These are phyloP conservation scores for Dipus sagitta DNA, from an alignment of 2,797 vertebrate species.

Conservation along the genomic window DNA sequence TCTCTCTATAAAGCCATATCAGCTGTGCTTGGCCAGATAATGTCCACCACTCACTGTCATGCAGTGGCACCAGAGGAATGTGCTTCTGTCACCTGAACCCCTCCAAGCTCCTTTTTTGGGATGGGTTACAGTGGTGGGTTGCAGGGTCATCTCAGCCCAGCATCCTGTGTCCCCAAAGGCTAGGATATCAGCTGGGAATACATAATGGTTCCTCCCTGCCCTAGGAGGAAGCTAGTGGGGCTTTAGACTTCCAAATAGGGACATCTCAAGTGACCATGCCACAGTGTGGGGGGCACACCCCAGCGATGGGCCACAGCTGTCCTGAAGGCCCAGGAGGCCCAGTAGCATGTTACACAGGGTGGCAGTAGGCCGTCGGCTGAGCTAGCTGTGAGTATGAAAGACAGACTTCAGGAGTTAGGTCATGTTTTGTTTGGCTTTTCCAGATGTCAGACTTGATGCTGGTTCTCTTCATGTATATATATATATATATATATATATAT, in stretches of 20 bases:
- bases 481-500: too few species aligned
- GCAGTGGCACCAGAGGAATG: conserved; percentile 73
- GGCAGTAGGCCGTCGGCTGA: too few species aligned
- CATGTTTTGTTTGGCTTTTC: background rate
- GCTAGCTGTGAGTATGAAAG: too few species aligned
- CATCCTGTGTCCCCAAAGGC: conserved; percentile 1
- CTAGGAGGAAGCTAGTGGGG: accelerated
- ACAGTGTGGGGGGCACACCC: too few species aligned
- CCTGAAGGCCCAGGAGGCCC: too few species aligned
- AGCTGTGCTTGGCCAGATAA: conserved; percentile 84
- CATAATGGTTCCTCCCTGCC: background rate
- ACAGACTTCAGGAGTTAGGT: too few species aligned
- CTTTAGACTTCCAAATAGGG: background rate
- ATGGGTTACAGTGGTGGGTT: background rate
- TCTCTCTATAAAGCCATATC: conserved; percentile 72
- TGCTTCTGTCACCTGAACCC: conserved; percentile 43
- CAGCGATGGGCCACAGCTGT: too few species aligned
- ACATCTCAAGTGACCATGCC: too few species aligned
- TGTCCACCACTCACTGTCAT: conserved; percentile 26
- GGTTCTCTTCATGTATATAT: too few species aligned
- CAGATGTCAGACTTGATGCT: background rate
- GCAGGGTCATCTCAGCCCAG: conserved; percentile 57
- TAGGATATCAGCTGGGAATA: background rate
- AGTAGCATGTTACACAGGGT: too few species aligned
- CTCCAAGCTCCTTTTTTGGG: conserved; percentile 73